These are phyloP conservation scores for Drosophila tristis DNA, from an alignment of 1,140 invertebrate species.

Conservation along the genomic window DNA sequence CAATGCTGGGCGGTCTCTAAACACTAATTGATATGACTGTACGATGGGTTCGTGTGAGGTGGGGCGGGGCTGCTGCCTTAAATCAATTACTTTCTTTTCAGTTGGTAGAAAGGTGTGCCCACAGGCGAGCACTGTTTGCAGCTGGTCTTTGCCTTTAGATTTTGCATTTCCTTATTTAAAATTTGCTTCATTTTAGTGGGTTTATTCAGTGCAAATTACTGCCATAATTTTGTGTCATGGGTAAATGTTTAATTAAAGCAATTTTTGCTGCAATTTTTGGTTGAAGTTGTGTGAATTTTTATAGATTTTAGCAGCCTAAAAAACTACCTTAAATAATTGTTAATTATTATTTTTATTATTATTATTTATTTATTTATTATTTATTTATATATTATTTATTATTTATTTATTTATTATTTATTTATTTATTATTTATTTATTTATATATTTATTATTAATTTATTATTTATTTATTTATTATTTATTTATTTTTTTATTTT, in stretches of 20 bases:
- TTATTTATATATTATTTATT: too few relatives aligned
- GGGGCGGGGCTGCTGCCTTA: conserved; percentile 24
- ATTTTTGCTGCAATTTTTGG: too few relatives aligned
- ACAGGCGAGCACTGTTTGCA: conserved; percentile 3
- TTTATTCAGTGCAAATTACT: conserved; percentile 3
- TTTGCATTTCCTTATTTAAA: conserved; percentile 11
- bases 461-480: too few relatives aligned
- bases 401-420: too few relatives aligned
- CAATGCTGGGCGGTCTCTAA: conserved; percentile 59
- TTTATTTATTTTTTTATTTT: too few relatives aligned
- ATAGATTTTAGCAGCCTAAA: too few relatives aligned
- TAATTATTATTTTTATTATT: too few relatives aligned
- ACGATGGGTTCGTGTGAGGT: neutral
- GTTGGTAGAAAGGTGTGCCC: neutral
- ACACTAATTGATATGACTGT: conserved; percentile 55
- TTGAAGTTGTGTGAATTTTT: too few relatives aligned
- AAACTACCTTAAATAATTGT: too few relatives aligned
- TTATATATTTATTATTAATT: too few relatives aligned
- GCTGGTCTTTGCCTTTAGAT: conserved; percentile 15
- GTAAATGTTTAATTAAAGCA: neutral
- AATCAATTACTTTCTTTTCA: conserved; percentile 49
- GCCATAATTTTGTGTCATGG: neutral
- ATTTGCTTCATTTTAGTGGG: conserved; percentile 32
- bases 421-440: too few relatives aligned
- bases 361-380: too few relatives aligned